Evolutionary conservation across 2,113 vertebrate species (phyloP).

Genomic region (chimpanzee (Pan troglodytes)): NHGRI_mPanTro3-v2.1_pri NC_072414.2:73591001-73591500

Average conservation of each 20-base stretch:
- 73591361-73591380: background rate
- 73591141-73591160: rapidly evolving
- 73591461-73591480: background rate
- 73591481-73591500: background rate
- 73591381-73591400: rapidly evolving
- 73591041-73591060: too few relatives aligned
- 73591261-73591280: background rate
- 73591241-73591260: background rate
- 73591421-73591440: too few relatives aligned
- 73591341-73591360: background rate
- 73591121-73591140: rapidly evolving
- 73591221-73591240: background rate
- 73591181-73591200: too few relatives aligned
- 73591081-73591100: too few relatives aligned
- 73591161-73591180: rapidly evolving
- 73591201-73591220: background rate
- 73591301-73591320: background rate
- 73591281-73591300: background rate
- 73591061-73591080: too few relatives aligned
- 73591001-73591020: too few relatives aligned
- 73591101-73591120: too few relatives aligned
- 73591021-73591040: too few relatives aligned
- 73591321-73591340: background rate
- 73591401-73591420: rapidly evolving
- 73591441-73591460: background rate